These are phyloP conservation scores for Zoanthus gigantus DNA, from an alignment of 92 coral and sea anemone genomes.

Conservation along the genomic window DNA sequence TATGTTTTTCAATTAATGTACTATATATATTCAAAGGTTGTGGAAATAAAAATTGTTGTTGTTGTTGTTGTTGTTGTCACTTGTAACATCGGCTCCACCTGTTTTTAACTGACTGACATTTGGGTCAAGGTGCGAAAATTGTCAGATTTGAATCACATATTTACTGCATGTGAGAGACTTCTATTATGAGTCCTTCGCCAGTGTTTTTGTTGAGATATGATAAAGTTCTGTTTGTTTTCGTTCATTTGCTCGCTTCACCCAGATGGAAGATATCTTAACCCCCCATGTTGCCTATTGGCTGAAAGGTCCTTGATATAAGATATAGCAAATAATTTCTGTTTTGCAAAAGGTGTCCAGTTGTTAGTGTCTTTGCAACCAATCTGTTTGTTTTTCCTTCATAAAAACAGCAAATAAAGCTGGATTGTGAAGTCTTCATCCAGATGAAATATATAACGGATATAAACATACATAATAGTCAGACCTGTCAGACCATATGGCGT, in stretches of 20 bases:
- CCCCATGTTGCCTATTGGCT: neutral
- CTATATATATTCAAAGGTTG: too few relatives aligned
- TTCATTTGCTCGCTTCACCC: neutral
- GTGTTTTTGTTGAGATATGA: neutral
- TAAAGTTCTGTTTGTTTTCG: neutral
- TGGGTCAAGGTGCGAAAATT: neutral
- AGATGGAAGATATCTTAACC: neutral
- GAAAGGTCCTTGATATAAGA: neutral
- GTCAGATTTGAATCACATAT: neutral
- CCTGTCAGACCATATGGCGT: neutral
- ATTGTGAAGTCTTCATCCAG: neutral
- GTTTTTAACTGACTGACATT: neutral
- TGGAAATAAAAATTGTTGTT: too few relatives aligned
- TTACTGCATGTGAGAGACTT: neutral
- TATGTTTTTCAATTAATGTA: too few relatives aligned
- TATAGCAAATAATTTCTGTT: neutral
- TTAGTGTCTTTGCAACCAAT: neutral
- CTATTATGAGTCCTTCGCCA: neutral
- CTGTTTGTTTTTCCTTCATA: constrained; percentile 1
- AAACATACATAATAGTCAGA: neutral
- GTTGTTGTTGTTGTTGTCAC: too few relatives aligned
- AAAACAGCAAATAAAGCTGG: neutral
- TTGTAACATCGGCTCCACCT: neutral
- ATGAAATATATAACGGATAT: neutral
- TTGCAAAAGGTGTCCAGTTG: neutral